Conservation (phyloP, 2,888 invertebrate species). For the Cancer borealis region DNA sequence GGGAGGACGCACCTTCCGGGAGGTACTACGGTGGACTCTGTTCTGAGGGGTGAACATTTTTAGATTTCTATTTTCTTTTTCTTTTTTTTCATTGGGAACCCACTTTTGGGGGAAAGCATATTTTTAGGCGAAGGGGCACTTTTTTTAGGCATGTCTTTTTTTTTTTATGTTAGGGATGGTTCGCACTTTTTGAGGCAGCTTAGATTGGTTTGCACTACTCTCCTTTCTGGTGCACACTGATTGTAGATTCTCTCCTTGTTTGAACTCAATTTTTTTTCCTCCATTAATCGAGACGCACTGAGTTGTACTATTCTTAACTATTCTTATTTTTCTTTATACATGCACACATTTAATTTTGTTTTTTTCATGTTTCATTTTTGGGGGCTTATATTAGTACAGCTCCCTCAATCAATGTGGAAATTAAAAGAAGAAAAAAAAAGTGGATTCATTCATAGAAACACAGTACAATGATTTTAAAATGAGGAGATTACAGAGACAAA, state of each 20-base stretch:
- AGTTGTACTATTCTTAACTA: background rate
- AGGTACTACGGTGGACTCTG: background rate
- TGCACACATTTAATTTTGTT: background rate
- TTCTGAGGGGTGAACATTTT: background rate
- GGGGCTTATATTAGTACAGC: too few relatives aligned
- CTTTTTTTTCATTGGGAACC: background rate
- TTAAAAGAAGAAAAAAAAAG: too few relatives aligned
- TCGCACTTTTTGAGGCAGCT: background rate
- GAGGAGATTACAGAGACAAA: too few relatives aligned
- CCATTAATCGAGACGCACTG: background rate
- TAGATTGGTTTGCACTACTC: background rate
- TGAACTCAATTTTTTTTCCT: background rate
- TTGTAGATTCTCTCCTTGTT: background rate
- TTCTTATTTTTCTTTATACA: background rate
- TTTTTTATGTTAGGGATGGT: background rate
- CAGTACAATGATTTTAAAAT: too few relatives aligned
- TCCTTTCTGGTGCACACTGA: background rate
- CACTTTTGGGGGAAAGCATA: background rate
- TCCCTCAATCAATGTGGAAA: too few relatives aligned
- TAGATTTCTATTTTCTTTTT: background rate
- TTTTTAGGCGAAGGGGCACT: background rate
- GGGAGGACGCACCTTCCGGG: background rate
- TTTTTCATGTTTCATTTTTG: background rate
- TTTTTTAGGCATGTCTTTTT: background rate
- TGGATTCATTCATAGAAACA: too few relatives aligned